phyloP scores from a whole-genome alignment of 1,140 invertebrate genomes.

The Apocrypta bakeri region DNA sequence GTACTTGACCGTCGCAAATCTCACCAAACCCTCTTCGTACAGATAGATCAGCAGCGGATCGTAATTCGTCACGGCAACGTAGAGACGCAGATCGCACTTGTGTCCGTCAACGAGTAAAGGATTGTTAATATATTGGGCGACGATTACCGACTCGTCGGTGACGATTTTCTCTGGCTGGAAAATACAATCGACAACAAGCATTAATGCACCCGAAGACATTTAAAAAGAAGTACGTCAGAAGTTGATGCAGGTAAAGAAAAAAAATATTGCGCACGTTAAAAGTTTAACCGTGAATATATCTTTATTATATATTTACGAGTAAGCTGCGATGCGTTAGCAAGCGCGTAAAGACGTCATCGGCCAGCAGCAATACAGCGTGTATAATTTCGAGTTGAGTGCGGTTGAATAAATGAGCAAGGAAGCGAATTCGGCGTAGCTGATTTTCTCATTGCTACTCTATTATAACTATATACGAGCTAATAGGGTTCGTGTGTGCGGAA shows the following conservation, averaged over 20 bases:
- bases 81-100: constrained; percentile 93
- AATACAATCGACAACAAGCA: not conserved
- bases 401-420: not conserved
- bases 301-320: not conserved
- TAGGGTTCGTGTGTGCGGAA: not conserved
- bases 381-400: not conserved
- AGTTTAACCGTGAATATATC: too few relatives aligned
- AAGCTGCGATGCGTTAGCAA: not conserved
- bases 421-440: not conserved
- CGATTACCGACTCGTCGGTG: constrained; percentile 91
- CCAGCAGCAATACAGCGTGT: not conserved
- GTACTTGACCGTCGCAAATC: constrained; percentile 92
- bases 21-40: constrained; percentile 90
- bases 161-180: constrained; percentile 91
- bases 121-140: constrained; percentile 94
- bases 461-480: not conserved
- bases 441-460: not conserved
- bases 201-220: too few relatives aligned
- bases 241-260: too few relatives aligned
- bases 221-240: not conserved
- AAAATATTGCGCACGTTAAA: not conserved
- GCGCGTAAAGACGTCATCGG: not conserved
- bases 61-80: constrained; percentile 89
- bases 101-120: constrained; percentile 96
- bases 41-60: constrained; percentile 90